Conservation (phyloP, 2,113 vertebrate species). For the Pseudorasbora parva region DNA sequence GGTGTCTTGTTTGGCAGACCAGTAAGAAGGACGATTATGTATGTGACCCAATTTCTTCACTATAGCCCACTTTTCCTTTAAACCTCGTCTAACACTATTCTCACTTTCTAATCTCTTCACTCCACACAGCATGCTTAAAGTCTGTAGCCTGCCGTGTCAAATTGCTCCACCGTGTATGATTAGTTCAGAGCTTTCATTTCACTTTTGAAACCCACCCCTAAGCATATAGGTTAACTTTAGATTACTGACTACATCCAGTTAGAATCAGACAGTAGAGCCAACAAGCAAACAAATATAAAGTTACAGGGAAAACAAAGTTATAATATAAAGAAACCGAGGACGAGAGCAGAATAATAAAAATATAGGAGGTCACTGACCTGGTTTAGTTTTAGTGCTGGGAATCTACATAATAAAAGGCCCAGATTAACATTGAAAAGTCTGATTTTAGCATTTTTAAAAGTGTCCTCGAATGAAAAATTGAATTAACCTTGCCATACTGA, state of each 20-base stretch:
- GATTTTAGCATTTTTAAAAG: too few relatives aligned
- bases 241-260: background rate
- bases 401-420: too few relatives aligned
- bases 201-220: background rate
- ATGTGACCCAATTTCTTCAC: slow-evolving; percentile 37
- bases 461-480: too few relatives aligned
- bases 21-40: slow-evolving; percentile 36
- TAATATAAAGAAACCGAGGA: background rate
- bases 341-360: background rate
- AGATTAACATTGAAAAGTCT: too few relatives aligned
- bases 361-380: background rate
- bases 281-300: background rate
- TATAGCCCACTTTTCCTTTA: background rate
- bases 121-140: background rate
- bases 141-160: slow-evolving; percentile 8
- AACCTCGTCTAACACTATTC: background rate
- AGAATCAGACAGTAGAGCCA: background rate
- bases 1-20: slow-evolving; percentile 36
- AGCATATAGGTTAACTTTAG: background rate
- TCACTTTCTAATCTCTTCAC: slow-evolving; percentile 28
- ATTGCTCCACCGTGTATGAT: background rate
- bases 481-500: too few relatives aligned
- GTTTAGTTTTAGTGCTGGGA: background rate
- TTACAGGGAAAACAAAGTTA: background rate
- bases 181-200: slow-evolving; percentile 5